Base-by-base conservation (phyloP, 2,888 invertebrate genomes). In the Parascotia fuliginaria region DNA sequence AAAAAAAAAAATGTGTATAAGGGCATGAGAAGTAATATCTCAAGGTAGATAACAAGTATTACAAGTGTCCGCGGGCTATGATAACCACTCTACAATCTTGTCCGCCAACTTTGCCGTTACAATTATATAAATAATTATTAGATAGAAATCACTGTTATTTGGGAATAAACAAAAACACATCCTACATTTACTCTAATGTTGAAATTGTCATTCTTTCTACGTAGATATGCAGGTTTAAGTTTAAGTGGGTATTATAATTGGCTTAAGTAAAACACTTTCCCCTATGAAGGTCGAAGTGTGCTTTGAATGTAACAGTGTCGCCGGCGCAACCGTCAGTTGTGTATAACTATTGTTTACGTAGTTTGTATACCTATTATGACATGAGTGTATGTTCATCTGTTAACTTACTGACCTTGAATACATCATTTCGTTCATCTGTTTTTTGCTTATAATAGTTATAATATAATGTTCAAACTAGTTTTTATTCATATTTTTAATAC, bases 191-290 rank as follows among this genome's bases (percentile, higher is more conserved):
- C 7, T 24, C 7, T 3, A 24, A 34, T 47, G 34, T 49, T 24
- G 27, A 38, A 62, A 38, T 55, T 53, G 55, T 58, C 40, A 67
- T 64, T 58, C 65, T 55, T 57, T 63, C 42, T 65, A 67, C 73
- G 69, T 64, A n/a, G n/a, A n/a, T n/a, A 53, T 52, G 43, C 44
- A 44, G 50, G 53, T 49, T 55, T 60, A 52, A 58, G 57, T n/a
- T 56, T 57, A 63, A 73, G 59, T 52, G 43, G 59, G 63, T 65
- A 73, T 72, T 75, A 79, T 79, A 79, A 83, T 81, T 75, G 68
- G 73, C 78, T 78, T 77, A 71, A 82, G 80, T 81, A 76, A 85
- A 87, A 83, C 84, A 87, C 88, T 88, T 88, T 88, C 87, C 55
- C 83, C 55, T 19, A 53, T 77, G 86, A 87, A 88, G 88, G 89